Evolutionary conservation across 2,113 vertebrate species (phyloP).

Genomic region (Ammodytes marinus): DNA sequence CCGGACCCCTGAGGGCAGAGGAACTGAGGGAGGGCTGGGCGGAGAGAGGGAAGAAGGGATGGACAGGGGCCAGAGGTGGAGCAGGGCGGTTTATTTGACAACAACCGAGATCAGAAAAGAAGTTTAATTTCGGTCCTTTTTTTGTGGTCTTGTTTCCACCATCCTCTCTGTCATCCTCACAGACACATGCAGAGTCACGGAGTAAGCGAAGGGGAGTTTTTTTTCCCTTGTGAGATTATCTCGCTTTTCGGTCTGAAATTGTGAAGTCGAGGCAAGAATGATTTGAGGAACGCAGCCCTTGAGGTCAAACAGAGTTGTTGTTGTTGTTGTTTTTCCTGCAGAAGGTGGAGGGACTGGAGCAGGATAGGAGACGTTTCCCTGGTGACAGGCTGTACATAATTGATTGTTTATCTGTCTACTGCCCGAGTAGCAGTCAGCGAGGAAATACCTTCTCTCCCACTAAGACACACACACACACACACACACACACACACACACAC

Average conservation of each 20-base stretch:
- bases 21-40: conserved; percentile 16
- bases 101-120: conserved; percentile 65
- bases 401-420: conserved; percentile 84
- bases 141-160: neutral
- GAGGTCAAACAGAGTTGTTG: conserved; percentile 39
- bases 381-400: conserved; percentile 82
- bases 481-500: neutral
- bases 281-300: conserved; percentile 32
- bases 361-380: conserved; percentile 58
- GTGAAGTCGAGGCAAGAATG: conserved; percentile 3
- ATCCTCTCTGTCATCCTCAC: neutral
- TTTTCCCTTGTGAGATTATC: neutral
- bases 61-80: conserved; percentile 55
- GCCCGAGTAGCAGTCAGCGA: conserved; percentile 66
- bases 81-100: conserved; percentile 37
- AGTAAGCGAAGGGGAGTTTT: neutral
- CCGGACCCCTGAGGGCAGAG: conserved; percentile 43
- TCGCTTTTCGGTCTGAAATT: neutral
- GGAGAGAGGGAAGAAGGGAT: conserved; percentile 14
- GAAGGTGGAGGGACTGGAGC: conserved; percentile 48
- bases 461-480: neutral
- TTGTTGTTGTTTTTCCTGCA: conserved; percentile 51
- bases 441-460: conserved; percentile 35
- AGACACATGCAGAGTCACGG: neutral
- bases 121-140: neutral